Conservation (phyloP, 2,888 invertebrate species). For the Lasioglossum leucozonium region DNA sequence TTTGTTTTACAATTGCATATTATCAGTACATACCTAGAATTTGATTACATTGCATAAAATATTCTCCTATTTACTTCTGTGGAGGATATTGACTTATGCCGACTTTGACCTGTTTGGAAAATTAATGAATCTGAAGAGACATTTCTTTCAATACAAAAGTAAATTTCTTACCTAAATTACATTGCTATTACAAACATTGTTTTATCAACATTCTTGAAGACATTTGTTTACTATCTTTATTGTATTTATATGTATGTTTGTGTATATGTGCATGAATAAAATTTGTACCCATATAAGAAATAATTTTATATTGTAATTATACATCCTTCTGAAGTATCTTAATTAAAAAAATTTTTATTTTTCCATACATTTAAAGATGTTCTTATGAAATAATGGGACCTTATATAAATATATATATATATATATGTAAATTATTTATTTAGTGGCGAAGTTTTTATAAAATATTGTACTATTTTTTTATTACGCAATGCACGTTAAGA, state of each 20-base stretch:
- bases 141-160: not conserved
- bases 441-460: not conserved
- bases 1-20: not conserved
- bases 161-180: not conserved
- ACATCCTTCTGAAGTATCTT: not conserved
- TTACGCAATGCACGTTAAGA: conserved; percentile 21
- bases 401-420: no score
- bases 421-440: not conserved
- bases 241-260: not conserved
- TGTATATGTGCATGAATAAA: not conserved
- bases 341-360: not conserved
- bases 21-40: not conserved
- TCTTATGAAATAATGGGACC: not conserved
- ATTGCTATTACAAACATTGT: not conserved
- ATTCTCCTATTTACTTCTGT: not conserved
- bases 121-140: not conserved
- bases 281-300: not conserved
- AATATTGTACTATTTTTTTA: not conserved
- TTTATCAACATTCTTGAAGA: not conserved
- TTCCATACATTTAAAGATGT: not conserved
- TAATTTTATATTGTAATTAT: not conserved
- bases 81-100: not conserved
- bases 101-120: no score
- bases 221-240: not conserved
- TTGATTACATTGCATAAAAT: not conserved